A percentile compares a stretch with the other conserved stretches of the same genome.
Conservation (phyloP, 2,113 vertebrate genomes). For the Nothocercus nigrocapillus region DNA sequence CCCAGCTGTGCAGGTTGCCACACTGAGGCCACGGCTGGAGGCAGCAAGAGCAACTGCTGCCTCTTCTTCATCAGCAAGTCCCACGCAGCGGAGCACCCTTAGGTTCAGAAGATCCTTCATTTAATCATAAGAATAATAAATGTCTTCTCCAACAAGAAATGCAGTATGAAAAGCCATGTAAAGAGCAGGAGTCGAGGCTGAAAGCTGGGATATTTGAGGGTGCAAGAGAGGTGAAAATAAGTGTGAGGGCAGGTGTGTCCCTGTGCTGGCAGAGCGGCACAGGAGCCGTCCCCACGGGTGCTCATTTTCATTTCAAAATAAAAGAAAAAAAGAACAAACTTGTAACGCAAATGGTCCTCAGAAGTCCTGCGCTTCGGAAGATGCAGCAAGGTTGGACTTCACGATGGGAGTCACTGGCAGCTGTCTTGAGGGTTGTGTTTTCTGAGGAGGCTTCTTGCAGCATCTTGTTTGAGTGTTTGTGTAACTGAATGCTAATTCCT, state of each 20-base stretch:
- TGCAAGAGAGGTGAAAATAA: not conserved
- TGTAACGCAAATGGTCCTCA: not conserved
- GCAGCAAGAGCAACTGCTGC: not conserved
- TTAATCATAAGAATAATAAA: not conserved
- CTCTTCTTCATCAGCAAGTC: not conserved
- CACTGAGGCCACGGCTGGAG: not conserved
- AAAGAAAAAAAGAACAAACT: not conserved
- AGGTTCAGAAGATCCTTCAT: not conserved
- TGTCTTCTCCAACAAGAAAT: not conserved
- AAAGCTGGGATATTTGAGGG: not conserved
- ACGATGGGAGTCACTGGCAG: not conserved
- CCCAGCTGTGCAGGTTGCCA: not conserved
- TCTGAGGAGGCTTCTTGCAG: not conserved
- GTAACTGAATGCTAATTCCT: not conserved
- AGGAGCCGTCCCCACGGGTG: too few relatives aligned
- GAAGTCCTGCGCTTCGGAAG: not conserved
- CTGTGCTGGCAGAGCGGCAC: too few relatives aligned
- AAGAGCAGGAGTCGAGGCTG: not conserved
- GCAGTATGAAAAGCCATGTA: accelerated
- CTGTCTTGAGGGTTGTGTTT: not conserved
- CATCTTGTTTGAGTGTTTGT: not conserved
- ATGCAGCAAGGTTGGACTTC: not conserved
- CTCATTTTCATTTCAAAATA: too few relatives aligned
- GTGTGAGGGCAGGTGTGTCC: not conserved
- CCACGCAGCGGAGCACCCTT: not conserved